Evolutionary conservation across 1,140 invertebrate species (phyloP), one percentile per base, ranked within the genome.

Genomic region (Trachelipus rathkii): DNA sequence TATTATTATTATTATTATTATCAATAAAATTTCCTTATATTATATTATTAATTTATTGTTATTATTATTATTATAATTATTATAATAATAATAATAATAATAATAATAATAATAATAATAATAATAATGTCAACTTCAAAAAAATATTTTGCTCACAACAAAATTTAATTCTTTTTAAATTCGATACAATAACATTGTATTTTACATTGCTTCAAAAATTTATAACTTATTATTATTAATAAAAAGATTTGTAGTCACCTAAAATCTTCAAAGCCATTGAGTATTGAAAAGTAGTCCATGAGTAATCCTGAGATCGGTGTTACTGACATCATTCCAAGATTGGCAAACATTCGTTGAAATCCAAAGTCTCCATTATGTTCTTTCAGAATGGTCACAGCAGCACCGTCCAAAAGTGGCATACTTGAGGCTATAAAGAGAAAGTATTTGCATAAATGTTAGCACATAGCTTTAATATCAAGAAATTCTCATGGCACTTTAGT

Each of bases 301-400:
- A 75, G 23, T 43, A 33, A n/a, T 53, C 73, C 73, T 8, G 73
- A 75, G 0, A 75, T 19, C 10, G 73, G 73, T 0, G 73, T 75
- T 60, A 75, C 24, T 5, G 67, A 19, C 45, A 75, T 44, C 53
- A 67, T 60, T 43, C 73, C 73, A 11, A 75, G 15, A 15, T 44
- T 68, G 6, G 46, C 50, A 24, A 60, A 75, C 53, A 75, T 67
- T 15, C 60, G 10, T 53, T 75, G 73, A 53, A 75, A 75, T 2
- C 73, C 73, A 11, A 44, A 75, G 66, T 75, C 73, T 33, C 73
- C 73, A 15, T 75, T 67, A 53, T 75, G 68, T 33, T 75, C 53
- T 53, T 75, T 75, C 53, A 75, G 60, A 44, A 75, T 75, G 24
- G 21, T n/a, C 3, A 75, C 73, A 0, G 44, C 60, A 10, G 73